Percentiles rank a stretch among this genome's conserved stretches.
phyloP scores from a whole-genome alignment of 2,797 vertebrate species.

The Sciurus carolinensis region DNA sequence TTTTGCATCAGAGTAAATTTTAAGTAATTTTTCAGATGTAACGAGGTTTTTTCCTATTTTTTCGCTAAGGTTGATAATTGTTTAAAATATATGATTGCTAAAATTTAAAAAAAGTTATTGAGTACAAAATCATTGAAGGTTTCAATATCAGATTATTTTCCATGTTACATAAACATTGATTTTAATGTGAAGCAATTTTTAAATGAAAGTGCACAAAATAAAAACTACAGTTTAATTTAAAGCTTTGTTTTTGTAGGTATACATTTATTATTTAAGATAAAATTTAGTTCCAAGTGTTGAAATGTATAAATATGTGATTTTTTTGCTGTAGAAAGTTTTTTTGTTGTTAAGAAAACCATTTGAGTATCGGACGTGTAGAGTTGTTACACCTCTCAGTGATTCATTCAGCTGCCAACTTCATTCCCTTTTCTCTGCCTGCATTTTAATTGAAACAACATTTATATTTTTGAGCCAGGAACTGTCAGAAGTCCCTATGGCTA shows the following conservation, averaged over 20 bases:
- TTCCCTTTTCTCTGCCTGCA: slow-evolving; percentile 91
- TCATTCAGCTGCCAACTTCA: slow-evolving; percentile 89
- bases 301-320: slow-evolving; percentile 78
- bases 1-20: slow-evolving; percentile 21
- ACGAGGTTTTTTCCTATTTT: not conserved
- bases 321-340: slow-evolving; percentile 70
- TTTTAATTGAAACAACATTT: slow-evolving; percentile 95
- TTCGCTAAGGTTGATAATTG: not conserved
- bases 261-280: not conserved
- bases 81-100: not conserved
- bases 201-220: slow-evolving; percentile 73
- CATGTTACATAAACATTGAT: slow-evolving; percentile 83
- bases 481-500: slow-evolving; percentile 94
- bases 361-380: slow-evolving; percentile 83
- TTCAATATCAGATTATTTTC: slow-evolving; percentile 72
- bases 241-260: not conserved
- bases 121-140: slow-evolving; percentile 5
- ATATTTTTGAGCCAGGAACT: slow-evolving; percentile 92
- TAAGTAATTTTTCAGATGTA: slow-evolving; percentile 12
- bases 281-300: slow-evolving; percentile 74
- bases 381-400: slow-evolving; percentile 87
- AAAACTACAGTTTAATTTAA: slow-evolving; percentile 60
- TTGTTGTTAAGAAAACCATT: slow-evolving; percentile 76
- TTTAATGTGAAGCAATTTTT: slow-evolving; percentile 83
- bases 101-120: not conserved